Base-by-base conservation (phyloP, 1,140 invertebrate species). In the Trichomalopsis sarcophagae region DNA sequence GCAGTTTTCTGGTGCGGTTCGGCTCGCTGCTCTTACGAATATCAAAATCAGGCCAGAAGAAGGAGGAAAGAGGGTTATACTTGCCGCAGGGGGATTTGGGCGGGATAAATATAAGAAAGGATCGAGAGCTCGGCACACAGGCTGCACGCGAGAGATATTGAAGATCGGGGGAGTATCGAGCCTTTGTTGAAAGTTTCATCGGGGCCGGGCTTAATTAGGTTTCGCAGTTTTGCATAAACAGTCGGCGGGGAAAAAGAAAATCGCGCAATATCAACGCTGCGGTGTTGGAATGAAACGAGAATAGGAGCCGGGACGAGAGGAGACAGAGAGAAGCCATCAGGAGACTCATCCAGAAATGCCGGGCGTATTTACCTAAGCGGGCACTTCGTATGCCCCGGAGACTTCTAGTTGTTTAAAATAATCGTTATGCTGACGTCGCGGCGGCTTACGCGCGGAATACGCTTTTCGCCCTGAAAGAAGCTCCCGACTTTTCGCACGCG, bases 341-440 rank as follows among this genome's bases (percentile, higher is more conserved):
- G 79, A 84, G 62, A 79, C 77, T 87, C 82, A 80, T 74, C 69
- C 47, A 47, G 75, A 40, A 75, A 88, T 75, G 47, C 74, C 68
- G 47, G 84, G 82, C 78, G 87, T 89, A 92, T 92, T 92, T 91
- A 89, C 88, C 82, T 92, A 92, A 92, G 89, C 90, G 89, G 84
- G 88, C 84, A 91, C 90, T 93, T 92, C 91, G 90, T 92, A 92
- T 92, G 92, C 92, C 84, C 79, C 75, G 80, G 47, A 84, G n/a
- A 86, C 69, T 87, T 76, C 75, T 76, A 87, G 87, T 89, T 91
- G 85, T 91, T 92, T 90, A 90, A 91, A 91, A 91, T 92, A 92
- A 92, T 92, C 90, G 90, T 90, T 92, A 90, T 78, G 80, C 40
- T 85, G 84, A 84, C 80, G 80, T 83, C 81, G 66, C 23, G 33